phyloP scores from a whole-genome alignment of 2,888 invertebrate species.

The Brachyptera putata region DNA sequence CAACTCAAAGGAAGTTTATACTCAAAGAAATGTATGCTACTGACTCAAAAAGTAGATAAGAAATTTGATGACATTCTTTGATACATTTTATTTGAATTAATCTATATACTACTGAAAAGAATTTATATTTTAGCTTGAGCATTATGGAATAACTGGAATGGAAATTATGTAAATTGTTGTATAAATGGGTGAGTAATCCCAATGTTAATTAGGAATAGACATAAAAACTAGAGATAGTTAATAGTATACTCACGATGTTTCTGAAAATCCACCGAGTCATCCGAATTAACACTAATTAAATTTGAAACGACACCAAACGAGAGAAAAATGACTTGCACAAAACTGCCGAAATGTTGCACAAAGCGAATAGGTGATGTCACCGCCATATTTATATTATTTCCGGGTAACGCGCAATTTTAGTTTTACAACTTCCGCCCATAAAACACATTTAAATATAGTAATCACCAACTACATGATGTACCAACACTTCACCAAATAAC shows the following conservation, averaged over 20 bases:
- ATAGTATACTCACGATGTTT: constrained; percentile 23
- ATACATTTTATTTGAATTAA: too few relatives aligned
- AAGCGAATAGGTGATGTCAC: neutral
- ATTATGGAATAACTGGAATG: too few relatives aligned
- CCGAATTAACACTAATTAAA: constrained; percentile 17
- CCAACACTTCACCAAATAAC: neutral
- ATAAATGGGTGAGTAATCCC: too few relatives aligned
- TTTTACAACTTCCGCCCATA: neutral
- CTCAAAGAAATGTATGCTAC: too few relatives aligned
- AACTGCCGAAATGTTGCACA: neutral
- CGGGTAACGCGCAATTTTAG: too few relatives aligned
- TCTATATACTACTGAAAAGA: too few relatives aligned
- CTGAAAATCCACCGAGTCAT: constrained; percentile 26
- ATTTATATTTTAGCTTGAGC: too few relatives aligned
- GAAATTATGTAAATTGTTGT: too few relatives aligned
- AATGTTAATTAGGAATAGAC: too few relatives aligned
- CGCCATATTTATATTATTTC: neutral
- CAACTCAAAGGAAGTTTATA: neutral
- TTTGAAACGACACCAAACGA: neutral
- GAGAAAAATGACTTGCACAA: neutral
- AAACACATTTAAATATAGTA: neutral
- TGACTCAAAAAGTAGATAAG: too few relatives aligned
- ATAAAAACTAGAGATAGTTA: too few relatives aligned
- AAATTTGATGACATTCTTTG: too few relatives aligned
- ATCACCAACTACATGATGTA: neutral